Conservation (phyloP, 1,140 invertebrate species). For the Zophobas morio region DNA sequence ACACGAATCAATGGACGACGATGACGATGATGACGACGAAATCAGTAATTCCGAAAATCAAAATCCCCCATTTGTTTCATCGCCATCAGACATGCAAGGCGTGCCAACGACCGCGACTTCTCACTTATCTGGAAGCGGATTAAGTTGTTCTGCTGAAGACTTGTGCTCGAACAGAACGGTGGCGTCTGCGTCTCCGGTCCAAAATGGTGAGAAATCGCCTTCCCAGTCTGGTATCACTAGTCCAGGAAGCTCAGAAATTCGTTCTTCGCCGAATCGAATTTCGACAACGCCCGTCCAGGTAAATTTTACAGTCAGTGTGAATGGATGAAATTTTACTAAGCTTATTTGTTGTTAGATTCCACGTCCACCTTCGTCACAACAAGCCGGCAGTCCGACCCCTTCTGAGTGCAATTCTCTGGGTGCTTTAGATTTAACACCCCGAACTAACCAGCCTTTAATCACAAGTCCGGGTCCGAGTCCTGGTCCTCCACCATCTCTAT, state of each 20-base stretch:
- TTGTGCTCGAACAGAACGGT: constrained; percentile 63
- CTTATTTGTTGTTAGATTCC: constrained; percentile 58
- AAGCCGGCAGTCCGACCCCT: constrained; percentile 66
- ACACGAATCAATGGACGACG: constrained; percentile 73
- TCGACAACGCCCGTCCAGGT: constrained; percentile 65
- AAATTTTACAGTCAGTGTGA: constrained; percentile 8
- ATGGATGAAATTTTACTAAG: neutral
- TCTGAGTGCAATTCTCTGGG: constrained; percentile 72
- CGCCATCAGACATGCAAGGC: constrained; percentile 76
- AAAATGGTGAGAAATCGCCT: constrained; percentile 73
- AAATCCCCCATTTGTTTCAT: constrained; percentile 76
- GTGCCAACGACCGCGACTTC: constrained; percentile 68
- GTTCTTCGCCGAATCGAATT: constrained; percentile 61
- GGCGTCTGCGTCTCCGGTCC: constrained; percentile 66
- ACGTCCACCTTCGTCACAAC: constrained; percentile 65
- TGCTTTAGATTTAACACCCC: constrained; percentile 74
- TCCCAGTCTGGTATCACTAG: constrained; percentile 63
- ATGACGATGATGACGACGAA: constrained; percentile 74
- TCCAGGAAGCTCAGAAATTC: constrained; percentile 65
- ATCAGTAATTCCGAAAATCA: constrained; percentile 62
- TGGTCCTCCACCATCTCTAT: constrained; percentile 73
- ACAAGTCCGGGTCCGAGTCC: constrained; percentile 65
- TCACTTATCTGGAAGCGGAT: constrained; percentile 71
- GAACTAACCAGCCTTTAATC: constrained; percentile 63
- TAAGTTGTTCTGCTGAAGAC: constrained; percentile 69